Percentiles rank a stretch among this genome's conserved stretches.
Evolutionary conservation across 2,888 invertebrate species (phyloP).

Genomic region (Spodoptera picta): DNA sequence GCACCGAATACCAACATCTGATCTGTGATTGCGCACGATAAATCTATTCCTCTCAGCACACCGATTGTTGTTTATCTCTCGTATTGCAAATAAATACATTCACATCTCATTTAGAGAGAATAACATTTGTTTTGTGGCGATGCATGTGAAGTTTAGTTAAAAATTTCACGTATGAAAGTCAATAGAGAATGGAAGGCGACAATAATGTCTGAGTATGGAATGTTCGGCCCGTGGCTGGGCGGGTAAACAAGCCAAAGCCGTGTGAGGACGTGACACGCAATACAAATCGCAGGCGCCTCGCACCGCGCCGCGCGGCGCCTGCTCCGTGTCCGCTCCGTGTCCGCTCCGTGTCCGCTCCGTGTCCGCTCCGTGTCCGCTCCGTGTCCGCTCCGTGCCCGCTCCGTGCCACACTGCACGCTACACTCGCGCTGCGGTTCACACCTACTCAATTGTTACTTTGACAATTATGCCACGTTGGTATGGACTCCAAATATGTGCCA

Average conservation of each 20-base stretch:
- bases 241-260: slow-evolving; percentile 74
- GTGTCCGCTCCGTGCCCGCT: background rate
- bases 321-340: background rate
- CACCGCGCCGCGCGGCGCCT: slow-evolving; percentile 18
- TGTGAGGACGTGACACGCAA: slow-evolving; percentile 76
- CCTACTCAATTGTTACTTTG: slow-evolving; percentile 51
- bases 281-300: slow-evolving; percentile 55
- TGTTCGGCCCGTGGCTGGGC: slow-evolving; percentile 62
- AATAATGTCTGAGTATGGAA: slow-evolving; percentile 61
- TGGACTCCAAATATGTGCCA: slow-evolving; percentile 16
- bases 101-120: slow-evolving; percentile 39
- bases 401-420: slow-evolving; percentile 35
- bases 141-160: slow-evolving; percentile 36
- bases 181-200: slow-evolving; percentile 54
- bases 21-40: slow-evolving; percentile 84
- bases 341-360: background rate
- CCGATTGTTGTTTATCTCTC: slow-evolving; percentile 64
- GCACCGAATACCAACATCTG: slow-evolving; percentile 84
- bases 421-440: slow-evolving; percentile 49
- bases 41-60: slow-evolving; percentile 76
- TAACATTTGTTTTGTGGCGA: slow-evolving; percentile 36
- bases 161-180: slow-evolving; percentile 51
- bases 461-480: slow-evolving; percentile 28
- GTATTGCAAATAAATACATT: slow-evolving; percentile 53
- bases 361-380: background rate